Conservation (phyloP, 2,797 vertebrate species). For the Saxicola maurus region DNA sequence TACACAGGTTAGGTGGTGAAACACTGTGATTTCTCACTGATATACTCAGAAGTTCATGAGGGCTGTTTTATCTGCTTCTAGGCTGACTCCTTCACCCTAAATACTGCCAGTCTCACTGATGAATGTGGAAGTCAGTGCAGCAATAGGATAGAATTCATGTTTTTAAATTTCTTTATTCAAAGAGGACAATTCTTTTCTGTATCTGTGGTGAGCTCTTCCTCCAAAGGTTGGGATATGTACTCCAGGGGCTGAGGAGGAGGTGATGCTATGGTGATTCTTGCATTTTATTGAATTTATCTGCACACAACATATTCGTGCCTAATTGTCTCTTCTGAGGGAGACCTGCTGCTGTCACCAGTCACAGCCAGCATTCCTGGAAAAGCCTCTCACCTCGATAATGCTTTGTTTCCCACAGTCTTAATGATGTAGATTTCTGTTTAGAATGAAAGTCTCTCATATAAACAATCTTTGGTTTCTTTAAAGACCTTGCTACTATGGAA, state of each 20-base stretch:
- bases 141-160: neutral
- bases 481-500: constrained; percentile 96
- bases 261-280: neutral
- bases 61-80: neutral
- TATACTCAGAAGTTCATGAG: neutral
- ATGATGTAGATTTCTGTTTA: neutral
- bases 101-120: neutral
- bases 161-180: neutral
- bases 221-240: neutral
- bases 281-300: neutral
- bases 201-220: neutral
- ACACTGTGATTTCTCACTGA: neutral
- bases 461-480: constrained; percentile 44
- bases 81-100: neutral
- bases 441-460: neutral
- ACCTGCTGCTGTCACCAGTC: neutral
- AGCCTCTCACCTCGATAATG: neutral
- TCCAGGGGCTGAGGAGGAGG: neutral
- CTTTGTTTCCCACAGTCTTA: neutral
- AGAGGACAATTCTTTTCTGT: neutral
- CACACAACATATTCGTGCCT: rapidly evolving
- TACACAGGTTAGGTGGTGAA: neutral
- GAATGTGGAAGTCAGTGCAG: neutral
- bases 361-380: neutral
- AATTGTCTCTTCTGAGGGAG: neutral